Conservation (phyloP, 2,113 vertebrate genomes). For the Ascaphus truei region DNA sequence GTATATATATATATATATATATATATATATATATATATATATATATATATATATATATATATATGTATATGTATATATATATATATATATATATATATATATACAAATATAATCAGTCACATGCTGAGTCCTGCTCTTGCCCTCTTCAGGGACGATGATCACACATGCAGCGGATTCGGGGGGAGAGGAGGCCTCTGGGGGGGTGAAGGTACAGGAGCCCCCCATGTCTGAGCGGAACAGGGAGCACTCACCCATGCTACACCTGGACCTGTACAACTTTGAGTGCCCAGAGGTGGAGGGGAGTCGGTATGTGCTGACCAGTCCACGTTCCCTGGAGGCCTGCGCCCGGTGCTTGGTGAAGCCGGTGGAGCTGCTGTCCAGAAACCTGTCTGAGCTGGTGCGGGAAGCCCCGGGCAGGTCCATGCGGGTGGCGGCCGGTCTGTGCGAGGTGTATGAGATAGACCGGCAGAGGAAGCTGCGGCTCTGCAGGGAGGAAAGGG, state of each 20-base stretch:
- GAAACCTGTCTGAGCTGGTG: conserved; percentile 80
- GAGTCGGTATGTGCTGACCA: conserved; percentile 94
- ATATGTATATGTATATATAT: not conserved
- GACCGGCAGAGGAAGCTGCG: conserved; percentile 83
- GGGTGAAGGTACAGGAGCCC: conserved; percentile 24
- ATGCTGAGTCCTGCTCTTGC: too few species aligned
- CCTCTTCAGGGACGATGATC: conserved; percentile 63
- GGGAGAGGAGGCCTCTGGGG: conserved; percentile 47
- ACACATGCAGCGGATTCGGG: conserved; percentile 63
- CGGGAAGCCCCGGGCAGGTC: conserved; percentile 85
- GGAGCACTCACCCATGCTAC: conserved; percentile 74
- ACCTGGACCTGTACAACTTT: conserved; percentile 94
- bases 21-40: not conserved
- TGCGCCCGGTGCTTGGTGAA: conserved; percentile 91
- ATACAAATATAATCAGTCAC: too few species aligned
- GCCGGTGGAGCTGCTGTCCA: conserved; percentile 86
- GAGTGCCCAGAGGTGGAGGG: conserved; percentile 85
- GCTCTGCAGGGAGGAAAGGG: conserved; percentile 87
- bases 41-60: not conserved
- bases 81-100: not conserved
- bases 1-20: not conserved
- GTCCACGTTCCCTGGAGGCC: conserved; percentile 92
- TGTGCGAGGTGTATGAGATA: conserved; percentile 87
- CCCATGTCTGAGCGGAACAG: conserved; percentile 42
- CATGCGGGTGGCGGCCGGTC: conserved; percentile 85